Base-by-base conservation (phyloP, 1,140 invertebrate genomes). In the Cydia amplana region DNA sequence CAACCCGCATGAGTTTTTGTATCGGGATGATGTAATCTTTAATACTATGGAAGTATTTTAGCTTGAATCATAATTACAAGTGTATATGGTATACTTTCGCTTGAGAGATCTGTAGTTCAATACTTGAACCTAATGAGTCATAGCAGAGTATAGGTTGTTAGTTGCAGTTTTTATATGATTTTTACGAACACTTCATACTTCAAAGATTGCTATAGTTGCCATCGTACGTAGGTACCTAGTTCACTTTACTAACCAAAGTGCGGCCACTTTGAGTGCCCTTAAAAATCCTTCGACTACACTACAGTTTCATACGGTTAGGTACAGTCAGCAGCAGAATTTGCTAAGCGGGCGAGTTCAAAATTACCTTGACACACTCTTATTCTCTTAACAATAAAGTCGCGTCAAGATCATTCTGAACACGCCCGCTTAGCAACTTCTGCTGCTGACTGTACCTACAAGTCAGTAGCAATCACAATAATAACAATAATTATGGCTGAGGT, bases 21-120 rank as follows among this genome's bases (percentile, higher is more conserved):
- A 14, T 18, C 6, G n/a, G 36, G 65, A 40, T 70, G 65, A 70
- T 70, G 65, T 70, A 70, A 70, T 70, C 32, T 18, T 23, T 67
- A 43, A 0, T 18, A 10, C 12, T 23, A 23, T 60, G 18, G 7
- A n/a, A n/a, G 7, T 4, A n/a, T 51, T 60, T 60, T 60, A 10
- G 9, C 7, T 60, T 23, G 12, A 55, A n/a, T 18, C 51, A 55
- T 60, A 60, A 60, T 12, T 1, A 20, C 20, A 60, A 23, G 55
- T 60, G 2, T 10, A 23, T 23, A 23, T 23, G 20, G 55, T 23
- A 60, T 60, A 23, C 2, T 60, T 60, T 60, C 18, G 20, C 20
- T 23, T 60, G 55, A 1, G 20, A 23, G 55, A 23, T 0, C 20
- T 60, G 2, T 23, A 60, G 55, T 23, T 60, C 18, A 60, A 60